A percentile compares a stretch with the other conserved stretches of the same genome.
These are phyloP conservation scores for Probaryconus sp. DNA, from an alignment of 1,140 invertebrate species.

Conservation along the genomic window DNA sequence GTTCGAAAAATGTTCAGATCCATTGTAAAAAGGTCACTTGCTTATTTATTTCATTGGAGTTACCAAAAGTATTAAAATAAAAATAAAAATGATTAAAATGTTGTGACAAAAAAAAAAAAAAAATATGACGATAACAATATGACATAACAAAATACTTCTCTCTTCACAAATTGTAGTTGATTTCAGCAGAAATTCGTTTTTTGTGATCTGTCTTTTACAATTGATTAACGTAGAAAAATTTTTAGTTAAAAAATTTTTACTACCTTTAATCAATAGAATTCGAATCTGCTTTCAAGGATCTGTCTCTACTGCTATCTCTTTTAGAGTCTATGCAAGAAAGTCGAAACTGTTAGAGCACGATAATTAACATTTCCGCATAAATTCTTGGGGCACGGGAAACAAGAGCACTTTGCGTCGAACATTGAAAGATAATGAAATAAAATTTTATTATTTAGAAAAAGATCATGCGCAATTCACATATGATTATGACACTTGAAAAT, in stretches of 20 bases:
- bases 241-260: slow-evolving; percentile 1
- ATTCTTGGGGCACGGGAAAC: slow-evolving; percentile 43
- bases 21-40: slow-evolving; percentile 1
- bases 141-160: no score
- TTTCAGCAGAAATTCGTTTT: slow-evolving; percentile 4
- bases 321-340: slow-evolving; percentile 42
- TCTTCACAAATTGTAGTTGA: not conserved
- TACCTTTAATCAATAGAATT: slow-evolving; percentile 24
- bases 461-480: slow-evolving; percentile 53
- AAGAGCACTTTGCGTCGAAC: slow-evolving; percentile 45
- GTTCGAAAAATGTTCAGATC: not conserved
- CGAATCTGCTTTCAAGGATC: slow-evolving; percentile 13
- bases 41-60: slow-evolving; percentile 6
- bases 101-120: no score
- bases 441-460: slow-evolving; percentile 18
- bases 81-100: no score
- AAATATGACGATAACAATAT: no score
- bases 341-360: slow-evolving; percentile 53
- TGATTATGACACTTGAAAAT: no score
- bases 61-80: no score
- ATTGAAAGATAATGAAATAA: slow-evolving; percentile 12
- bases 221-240: no score
- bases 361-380: slow-evolving; percentile 41
- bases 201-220: no score
- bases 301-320: slow-evolving; percentile 28